Evolutionary conservation across 2,797 vertebrate species (phyloP), one percentile per base, ranked within the genome.

Genomic region (Pipistrellus pipistrellus): DNA sequence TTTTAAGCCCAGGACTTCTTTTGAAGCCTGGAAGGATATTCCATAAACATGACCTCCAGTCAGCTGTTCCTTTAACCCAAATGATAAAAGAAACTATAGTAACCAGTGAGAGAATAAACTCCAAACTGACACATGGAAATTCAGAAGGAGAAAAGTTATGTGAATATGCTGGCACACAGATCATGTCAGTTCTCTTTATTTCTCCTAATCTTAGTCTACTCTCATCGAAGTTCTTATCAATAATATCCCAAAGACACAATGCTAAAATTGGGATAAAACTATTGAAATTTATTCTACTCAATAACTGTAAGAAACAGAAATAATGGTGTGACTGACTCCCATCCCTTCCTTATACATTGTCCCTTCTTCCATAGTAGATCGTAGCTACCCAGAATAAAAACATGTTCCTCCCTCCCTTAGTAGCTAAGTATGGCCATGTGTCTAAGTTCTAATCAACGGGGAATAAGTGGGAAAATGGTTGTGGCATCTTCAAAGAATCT

Each of bases 101-200:
- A 41, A 46, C 44, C 69, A 88, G 35, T 69, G 23, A 92, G 17
- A 95, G 88, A 82, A 89, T 57, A 88, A 84, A 83, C 21, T 80
- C 25, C 75, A 27, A 32, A 90, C n/a, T n/a, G 30, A 73, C n/a
- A 85, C 14, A 82, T 4, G 12, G 32, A 89, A 81, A 89, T 88
- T 81, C 55, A 85, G 68, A 76, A 91, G 21, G 10, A 85, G 13
- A 88, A 71, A 27, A 51, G 82, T 59, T 85, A 15, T 44, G 32
- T 76, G 17, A 95, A 73, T 87, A 95, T 7, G n/a, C 20, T 62
- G 10, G 83, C 12, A 57, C 1, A 85, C 2, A 88, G 35, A 23
- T 88, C 27, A 30, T 53, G 30, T 84, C 32, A 77, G 20, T 32
- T 80, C 57, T 82, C 20, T 64, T 64, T 64, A 14, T 64, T 15